Base-by-base conservation (phyloP, 2,888 invertebrate genomes). In the Rhagonycha fulva region DNA sequence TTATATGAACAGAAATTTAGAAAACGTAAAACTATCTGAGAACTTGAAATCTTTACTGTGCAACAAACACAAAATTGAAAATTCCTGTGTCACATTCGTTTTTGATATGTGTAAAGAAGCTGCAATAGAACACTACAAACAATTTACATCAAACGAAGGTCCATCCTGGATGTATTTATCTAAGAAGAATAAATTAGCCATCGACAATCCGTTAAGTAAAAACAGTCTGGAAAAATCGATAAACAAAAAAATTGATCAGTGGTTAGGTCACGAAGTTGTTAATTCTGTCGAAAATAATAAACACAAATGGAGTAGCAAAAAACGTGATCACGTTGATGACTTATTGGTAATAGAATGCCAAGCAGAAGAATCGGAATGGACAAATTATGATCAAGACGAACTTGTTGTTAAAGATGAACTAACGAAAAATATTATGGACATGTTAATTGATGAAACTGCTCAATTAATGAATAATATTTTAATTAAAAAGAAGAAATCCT, bases 291-390 rank as follows among this genome's bases (percentile, higher is more conserved):
- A 93, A 84, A 90, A 90, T 83, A 86, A 90, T 82, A 89, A 91
- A 2, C 90, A 91, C 82, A 89, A 91, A 77, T 92, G 92, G 89
- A 91, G 91, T 79, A 88, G 91, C 19, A 92, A 92, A 81, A 91
- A 92, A 81, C 87, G 92, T 63, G 94, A 94, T 85, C 90, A 92
- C 79, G 93, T 94, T 2, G 94, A 95, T 83, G 93, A 93, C 82
- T 89, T 94, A 74, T 88, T 94, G 73, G 91, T 94, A 30, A 89
- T 91, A 74, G 94, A 94, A 86, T 90, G 93, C 70, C 92, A 91
- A 81, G 91, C 91, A 70, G 94, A 94, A 82, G 94, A 95, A 84
- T 88, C 90, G 12, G 91, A 92, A 79, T 95, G 95, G 94, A 92
- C 92, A 1, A 92, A 92, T 84, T 94, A 93, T 84, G 92, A 93